Base-by-base conservation (phyloP, 2,113 vertebrate species). In the Sciurus niger region DNA sequence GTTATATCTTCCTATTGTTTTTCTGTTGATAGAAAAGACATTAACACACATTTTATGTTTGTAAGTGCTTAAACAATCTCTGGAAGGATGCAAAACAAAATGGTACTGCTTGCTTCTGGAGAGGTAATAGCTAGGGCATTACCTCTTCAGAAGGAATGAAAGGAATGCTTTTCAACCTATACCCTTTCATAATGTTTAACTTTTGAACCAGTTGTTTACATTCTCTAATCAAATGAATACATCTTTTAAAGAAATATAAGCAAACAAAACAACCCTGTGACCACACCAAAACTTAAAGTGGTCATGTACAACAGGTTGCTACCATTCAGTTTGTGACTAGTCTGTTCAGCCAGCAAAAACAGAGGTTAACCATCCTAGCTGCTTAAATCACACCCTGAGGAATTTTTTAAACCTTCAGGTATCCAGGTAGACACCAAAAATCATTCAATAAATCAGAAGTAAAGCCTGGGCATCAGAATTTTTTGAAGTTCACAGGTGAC, bases 201-300 rank as follows among this genome's bases (percentile, higher is more conserved):
- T 82, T 89, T 67, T 70, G 37, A 48, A 55, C 37, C 30, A 77
- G 24, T 34, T 84, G 40, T 76, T 24, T 74, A 14, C 51, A 91
- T 58, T 68, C 84, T 6, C 55, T 84, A 96, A 84, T 89, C 80
- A 70, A 92, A 82, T 40, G n/a, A 94, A 84, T 53, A 82, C 46
- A 86, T 65, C 22, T 85, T 68, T 72, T 84, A 30, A 0, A 40
- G 32, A 83, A 84, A 70, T 53, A 53, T 25, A 79, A 51, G 53
- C 58, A 93, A 89, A 63, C 8, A 37, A 88, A 90, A 87, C 51
- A 55, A 68, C 46, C 28, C 30, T 74, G 14, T 79, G 40, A 79
- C 76, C 43, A 91, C 24, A 92, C 14, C 40, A 14, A 73, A 82
- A 85, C 89, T 95, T 73, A 88, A 74, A 93, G 63, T 6, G 16